Percentiles rank a stretch among this genome's conserved stretches.
Evolutionary conservation across 1,140 invertebrate genomes (phyloP).

Genomic region (Musca vetustissima): DNA sequence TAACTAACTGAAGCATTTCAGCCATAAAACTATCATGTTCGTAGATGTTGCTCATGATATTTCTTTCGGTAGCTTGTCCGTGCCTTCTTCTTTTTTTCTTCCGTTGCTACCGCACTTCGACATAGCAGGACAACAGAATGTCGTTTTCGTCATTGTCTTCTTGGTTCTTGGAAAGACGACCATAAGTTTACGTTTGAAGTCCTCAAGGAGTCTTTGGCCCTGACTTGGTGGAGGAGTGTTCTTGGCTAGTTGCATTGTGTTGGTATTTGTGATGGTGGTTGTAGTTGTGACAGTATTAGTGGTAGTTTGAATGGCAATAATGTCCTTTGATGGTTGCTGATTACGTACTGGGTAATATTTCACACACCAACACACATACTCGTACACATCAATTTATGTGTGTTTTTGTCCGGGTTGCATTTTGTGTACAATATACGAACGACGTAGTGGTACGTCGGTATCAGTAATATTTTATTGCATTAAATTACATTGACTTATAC

Average conservation of each 20-base stretch:
- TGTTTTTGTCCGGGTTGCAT: slow-evolving; percentile 10
- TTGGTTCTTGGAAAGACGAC: neutral
- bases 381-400: too few species aligned
- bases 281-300: slow-evolving; percentile 2
- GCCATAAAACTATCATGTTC: slow-evolving; percentile 22
- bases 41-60: slow-evolving; percentile 5
- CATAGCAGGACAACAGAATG: too few species aligned
- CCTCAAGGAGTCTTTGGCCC: neutral
- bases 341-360: slow-evolving; percentile 27
- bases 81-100: neutral
- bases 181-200: slow-evolving; percentile 18
- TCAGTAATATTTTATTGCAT: slow-evolving; percentile 24
- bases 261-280: neutral
- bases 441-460: neutral
- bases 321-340: slow-evolving; percentile 31
- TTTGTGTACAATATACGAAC: neutral
- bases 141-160: neutral
- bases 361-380: neutral
- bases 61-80: neutral
- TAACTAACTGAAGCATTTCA: neutral
- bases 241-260: neutral
- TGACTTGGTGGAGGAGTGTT: neutral
- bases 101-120: too few species aligned
- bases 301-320: slow-evolving; percentile 25
- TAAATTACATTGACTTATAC: slow-evolving; percentile 22